These are phyloP conservation scores for Aramus guarauna DNA, from an alignment of 2,113 vertebrate species.

Conservation along the genomic window DNA sequence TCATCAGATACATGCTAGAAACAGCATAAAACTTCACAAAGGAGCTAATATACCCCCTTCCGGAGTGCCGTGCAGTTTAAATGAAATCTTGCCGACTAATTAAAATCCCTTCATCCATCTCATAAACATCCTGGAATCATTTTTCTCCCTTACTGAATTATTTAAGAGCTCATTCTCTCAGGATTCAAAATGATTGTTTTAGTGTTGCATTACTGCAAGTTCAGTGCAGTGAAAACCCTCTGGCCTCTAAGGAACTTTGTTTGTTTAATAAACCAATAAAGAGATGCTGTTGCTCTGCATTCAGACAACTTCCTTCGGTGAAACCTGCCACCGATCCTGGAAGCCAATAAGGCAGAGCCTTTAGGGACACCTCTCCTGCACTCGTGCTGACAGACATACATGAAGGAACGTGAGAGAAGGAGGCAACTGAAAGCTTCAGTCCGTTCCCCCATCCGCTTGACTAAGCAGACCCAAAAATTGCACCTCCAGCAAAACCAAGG, in stretches of 20 bases:
- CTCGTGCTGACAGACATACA: background rate
- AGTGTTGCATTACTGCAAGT: background rate
- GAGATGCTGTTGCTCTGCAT: background rate
- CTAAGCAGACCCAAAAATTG: background rate
- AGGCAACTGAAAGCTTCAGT: background rate
- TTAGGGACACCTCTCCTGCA: background rate
- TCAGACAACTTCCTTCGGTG: background rate
- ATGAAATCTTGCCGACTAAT: conserved; percentile 21
- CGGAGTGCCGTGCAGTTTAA: background rate
- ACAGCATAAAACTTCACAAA: conserved; percentile 1
- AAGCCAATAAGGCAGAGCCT: background rate
- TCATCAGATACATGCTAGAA: background rate
- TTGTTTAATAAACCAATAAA: background rate
- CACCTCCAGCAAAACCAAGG: background rate
- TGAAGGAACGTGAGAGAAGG: background rate
- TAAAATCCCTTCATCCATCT: conserved; percentile 50
- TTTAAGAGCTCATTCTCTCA: background rate
- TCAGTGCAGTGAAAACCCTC: background rate
- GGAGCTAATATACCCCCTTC: background rate
- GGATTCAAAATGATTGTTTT: background rate
- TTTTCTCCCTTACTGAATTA: conserved; percentile 21
- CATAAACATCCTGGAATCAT: background rate
- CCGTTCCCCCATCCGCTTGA: background rate
- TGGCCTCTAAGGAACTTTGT: background rate
- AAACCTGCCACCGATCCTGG: background rate